Evolutionary conservation across 37 sponge, comb jelly and placozoan genomes (phyloP), one percentile per base, ranked within the genome.

Genomic region (Eunapius fragilis): DNA sequence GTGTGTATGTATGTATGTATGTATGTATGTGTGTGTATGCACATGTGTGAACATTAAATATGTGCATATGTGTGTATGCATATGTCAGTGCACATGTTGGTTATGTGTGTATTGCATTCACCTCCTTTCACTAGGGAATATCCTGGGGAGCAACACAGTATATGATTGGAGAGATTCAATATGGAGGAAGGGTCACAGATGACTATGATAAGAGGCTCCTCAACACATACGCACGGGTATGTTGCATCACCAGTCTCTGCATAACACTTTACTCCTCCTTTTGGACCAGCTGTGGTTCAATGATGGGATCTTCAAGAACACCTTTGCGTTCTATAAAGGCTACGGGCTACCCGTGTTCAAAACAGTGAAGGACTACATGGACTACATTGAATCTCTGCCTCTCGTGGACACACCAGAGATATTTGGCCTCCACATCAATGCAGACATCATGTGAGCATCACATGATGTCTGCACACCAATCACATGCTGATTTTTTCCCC

Each of bases 381-480:
- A 97, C 33, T 89, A 45, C 76, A 95, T 99, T 77, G 98, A 99
- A 32, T 70, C 77, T 3, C 90, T 99, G 58, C 98, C 99, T 22
- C 89, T 96, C 7, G 89, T 88, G 30, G 99, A 99, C 92, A 96
- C 99, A 25, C 98, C 99, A 37, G 98, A 99, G 79, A 96, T 96
- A 72, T 99, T 99, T 79, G 99, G 99, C 37, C 91, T 99, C 35
- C 99, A 99, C 83, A 94, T 96, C 58, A 99, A 99, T 86, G 99
- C 99, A 50, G 99, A 99, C 78, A 99, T 99, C 72, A 97, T 96
- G 93, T 96, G 37, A 77, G 92, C 71, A 25, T 33, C 31, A 75
- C 26, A 58, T 41, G 27, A 74, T 12, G 3, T 0, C 71, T 47
- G 30, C 30, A 31, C n/a, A 35, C 27, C 6, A 17, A 12, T 33